Conservation (phyloP, 2,888 invertebrate species). For the Blastobasis adustella region DNA sequence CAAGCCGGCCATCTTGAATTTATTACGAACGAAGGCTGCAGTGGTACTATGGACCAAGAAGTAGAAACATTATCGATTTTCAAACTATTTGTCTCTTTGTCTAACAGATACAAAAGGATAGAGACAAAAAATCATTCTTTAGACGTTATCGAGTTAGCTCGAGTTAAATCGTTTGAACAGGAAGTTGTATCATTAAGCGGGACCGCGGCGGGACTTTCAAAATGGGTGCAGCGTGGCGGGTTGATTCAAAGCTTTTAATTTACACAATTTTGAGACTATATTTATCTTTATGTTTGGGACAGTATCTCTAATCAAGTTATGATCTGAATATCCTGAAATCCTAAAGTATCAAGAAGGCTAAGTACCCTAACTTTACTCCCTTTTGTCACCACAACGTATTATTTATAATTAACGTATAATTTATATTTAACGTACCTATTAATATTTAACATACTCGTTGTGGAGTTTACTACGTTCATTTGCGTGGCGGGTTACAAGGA, state of each 20-base stretch:
- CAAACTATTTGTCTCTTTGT: slow-evolving; percentile 10
- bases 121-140: slow-evolving; percentile 11
- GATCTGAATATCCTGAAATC: too few relatives aligned
- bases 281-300: not conserved
- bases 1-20: slow-evolving; percentile 52
- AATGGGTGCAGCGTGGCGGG: too few relatives aligned
- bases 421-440: too few relatives aligned
- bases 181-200: not conserved
- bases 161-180: slow-evolving; percentile 9
- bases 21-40: slow-evolving; percentile 10
- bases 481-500: too few relatives aligned
- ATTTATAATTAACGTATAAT: too few relatives aligned
- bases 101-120: slow-evolving; percentile 8
- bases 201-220: not conserved
- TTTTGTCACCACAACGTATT: too few relatives aligned
- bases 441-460: too few relatives aligned
- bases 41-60: slow-evolving; percentile 7
- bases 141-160: slow-evolving; percentile 11
- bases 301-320: not conserved
- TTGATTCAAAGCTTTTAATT: not conserved
- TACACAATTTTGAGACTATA: not conserved
- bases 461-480: too few relatives aligned
- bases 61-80: not conserved
- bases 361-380: too few relatives aligned
- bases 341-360: too few relatives aligned